These are phyloP conservation scores for Formica exsecta DNA, from an alignment of 1,140 invertebrate species.

Conservation along the genomic window DNA sequence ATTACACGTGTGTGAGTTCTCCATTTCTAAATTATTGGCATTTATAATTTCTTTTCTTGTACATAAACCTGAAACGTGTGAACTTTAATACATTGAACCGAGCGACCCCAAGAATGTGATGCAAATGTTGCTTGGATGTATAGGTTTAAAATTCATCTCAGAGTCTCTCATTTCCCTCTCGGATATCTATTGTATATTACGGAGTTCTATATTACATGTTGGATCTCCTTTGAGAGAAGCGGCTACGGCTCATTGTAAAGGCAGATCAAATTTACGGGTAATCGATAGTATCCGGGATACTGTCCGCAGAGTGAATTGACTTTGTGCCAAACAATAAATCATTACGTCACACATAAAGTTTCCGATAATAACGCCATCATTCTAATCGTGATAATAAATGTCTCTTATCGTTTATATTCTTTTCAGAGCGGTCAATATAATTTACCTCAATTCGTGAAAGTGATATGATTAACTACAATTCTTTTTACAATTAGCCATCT, in stretches of 20 bases:
- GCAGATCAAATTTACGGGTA: slow-evolving; percentile 51
- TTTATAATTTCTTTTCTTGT: background rate
- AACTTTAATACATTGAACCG: background rate
- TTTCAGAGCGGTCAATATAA: background rate
- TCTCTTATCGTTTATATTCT: slow-evolving; percentile 4
- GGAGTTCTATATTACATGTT: background rate
- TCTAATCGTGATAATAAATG: slow-evolving; percentile 52
- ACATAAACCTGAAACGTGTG: background rate
- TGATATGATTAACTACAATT: background rate
- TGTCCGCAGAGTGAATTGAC: slow-evolving; percentile 67
- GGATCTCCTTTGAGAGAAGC: slow-evolving; percentile 10
- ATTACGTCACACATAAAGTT: slow-evolving; percentile 67
- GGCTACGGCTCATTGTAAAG: slow-evolving; percentile 31
- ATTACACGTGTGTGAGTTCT: too few species aligned
- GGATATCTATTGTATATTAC: too few species aligned
- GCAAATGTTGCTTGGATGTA: background rate
- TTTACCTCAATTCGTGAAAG: slow-evolving; percentile 11
- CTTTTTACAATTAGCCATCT: background rate
- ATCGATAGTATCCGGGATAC: slow-evolving; percentile 73
- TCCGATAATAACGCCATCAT: slow-evolving; percentile 75
- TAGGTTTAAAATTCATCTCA: background rate
- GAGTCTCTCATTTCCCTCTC: background rate
- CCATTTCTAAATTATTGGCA: background rate
- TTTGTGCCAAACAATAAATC: slow-evolving; percentile 76
- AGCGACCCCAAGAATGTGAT: background rate